Conservation (phyloP, 1,140 invertebrate genomes). For the Drosophila kepulauana region DNA sequence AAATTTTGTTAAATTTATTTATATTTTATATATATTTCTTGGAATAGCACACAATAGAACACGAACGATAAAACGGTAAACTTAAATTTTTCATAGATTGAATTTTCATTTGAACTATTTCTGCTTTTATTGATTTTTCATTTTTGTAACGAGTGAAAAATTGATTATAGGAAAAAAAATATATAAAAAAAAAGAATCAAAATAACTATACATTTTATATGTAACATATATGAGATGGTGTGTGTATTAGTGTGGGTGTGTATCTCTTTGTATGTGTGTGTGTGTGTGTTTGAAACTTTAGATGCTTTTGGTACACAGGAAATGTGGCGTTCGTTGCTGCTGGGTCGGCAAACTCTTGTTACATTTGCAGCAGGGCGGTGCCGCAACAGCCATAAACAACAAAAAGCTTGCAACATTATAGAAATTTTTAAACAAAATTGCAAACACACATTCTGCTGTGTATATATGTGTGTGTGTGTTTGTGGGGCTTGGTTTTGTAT, state of each 20-base stretch:
- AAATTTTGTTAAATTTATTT: not conserved
- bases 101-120: not conserved
- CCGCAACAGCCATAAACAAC: conserved; percentile 9
- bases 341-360: conserved; percentile 10
- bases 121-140: not conserved
- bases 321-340: not conserved
- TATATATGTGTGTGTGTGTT: conserved; percentile 17
- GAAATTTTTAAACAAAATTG: conserved; percentile 32
- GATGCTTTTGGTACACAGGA: conserved; percentile 6
- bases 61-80: no score
- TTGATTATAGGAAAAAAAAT: conserved; percentile 13
- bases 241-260: not conserved
- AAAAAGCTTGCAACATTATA: not conserved
- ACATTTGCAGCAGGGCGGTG: conserved; percentile 35
- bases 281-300: conserved; percentile 1
- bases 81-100: not conserved
- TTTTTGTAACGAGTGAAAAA: conserved; percentile 1
- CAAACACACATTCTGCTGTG: not conserved
- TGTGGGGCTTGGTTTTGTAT: conserved; percentile 31
- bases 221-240: not conserved
- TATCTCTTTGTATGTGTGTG: not conserved
- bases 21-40: conserved; percentile 2
- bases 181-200: conserved; percentile 1
- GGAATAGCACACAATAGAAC: not conserved
- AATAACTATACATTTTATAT: conserved; percentile 5